Percentiles rank a stretch among this genome's conserved stretches.
These are phyloP conservation scores for Dipodomys stephensi DNA, from an alignment of 2,113 vertebrate species.

Conservation along the genomic window DNA sequence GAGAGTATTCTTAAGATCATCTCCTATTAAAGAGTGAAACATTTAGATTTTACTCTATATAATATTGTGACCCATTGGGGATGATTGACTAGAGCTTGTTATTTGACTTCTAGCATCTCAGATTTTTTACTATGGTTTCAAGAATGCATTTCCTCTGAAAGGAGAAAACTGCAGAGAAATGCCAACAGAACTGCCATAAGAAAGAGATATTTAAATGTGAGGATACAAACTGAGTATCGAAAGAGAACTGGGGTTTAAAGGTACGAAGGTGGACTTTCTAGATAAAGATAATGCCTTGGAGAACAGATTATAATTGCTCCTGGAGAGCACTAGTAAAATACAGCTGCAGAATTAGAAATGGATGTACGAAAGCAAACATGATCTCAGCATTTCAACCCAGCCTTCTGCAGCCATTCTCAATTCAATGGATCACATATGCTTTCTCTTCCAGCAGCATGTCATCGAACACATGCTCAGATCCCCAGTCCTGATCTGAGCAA, in stretches of 20 bases:
- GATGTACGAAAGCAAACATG: neutral
- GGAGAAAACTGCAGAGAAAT: neutral
- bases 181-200: neutral
- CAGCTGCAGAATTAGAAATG: neutral
- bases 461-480: neutral
- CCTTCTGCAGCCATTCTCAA: neutral
- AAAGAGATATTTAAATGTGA: slow-evolving; percentile 1
- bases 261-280: neutral
- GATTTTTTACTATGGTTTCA: neutral
- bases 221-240: neutral
- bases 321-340: neutral
- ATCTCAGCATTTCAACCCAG: neutral
- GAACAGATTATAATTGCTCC: neutral
- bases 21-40: neutral
- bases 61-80: neutral
- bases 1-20: neutral
- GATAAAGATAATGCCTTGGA: neutral
- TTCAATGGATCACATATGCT: neutral
- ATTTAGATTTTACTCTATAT: neutral
- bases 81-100: neutral
- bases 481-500: neutral
- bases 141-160: neutral
- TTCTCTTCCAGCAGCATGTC: neutral
- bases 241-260: slow-evolving; percentile 4
- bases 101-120: neutral